Conservation (phyloP, 2,113 vertebrate genomes). For the Peromyscus polionotus region DNA sequence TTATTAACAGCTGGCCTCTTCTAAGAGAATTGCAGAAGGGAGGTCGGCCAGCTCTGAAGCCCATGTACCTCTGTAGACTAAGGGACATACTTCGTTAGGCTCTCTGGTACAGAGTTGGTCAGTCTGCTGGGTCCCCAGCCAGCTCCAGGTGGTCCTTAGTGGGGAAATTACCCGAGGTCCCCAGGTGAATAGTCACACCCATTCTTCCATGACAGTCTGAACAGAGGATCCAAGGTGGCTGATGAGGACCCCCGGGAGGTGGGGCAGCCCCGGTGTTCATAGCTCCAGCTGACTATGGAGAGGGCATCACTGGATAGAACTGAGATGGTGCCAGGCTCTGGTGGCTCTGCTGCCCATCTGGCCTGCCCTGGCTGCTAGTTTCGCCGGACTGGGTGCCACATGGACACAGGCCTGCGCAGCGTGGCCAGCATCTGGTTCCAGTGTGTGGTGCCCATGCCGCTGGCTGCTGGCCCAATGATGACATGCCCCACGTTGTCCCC, state of each 20-base stretch:
- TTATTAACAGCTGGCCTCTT: background rate
- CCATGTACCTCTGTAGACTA: background rate
- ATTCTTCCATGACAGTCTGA: background rate
- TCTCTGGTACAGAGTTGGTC: background rate
- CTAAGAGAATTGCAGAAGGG: background rate
- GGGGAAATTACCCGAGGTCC: background rate
- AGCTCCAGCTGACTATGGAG: slow-evolving; percentile 38
- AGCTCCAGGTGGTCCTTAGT: background rate
- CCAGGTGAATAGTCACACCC: background rate
- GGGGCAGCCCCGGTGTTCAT: background rate
- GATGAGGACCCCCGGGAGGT: background rate
- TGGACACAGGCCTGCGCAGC: slow-evolving; percentile 96
- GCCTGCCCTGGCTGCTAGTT: slow-evolving; percentile 86
- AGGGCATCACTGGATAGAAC: background rate
- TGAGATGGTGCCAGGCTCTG: background rate
- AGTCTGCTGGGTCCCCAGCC: background rate
- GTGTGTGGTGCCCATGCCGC: slow-evolving; percentile 97
- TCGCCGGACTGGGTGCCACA: slow-evolving; percentile 96
- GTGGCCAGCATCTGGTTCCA: slow-evolving; percentile 99
- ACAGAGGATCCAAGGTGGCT: slow-evolving; percentile 38
- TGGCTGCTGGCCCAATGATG: slow-evolving; percentile 95
- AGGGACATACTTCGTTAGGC: background rate
- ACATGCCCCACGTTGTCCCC: slow-evolving; percentile 97
- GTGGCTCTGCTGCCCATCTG: background rate
- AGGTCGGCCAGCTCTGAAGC: background rate